Evolutionary conservation across 2,113 vertebrate genomes (phyloP), one percentile per base, ranked within the genome.

Genomic region (Bubalus kerabau): DNA sequence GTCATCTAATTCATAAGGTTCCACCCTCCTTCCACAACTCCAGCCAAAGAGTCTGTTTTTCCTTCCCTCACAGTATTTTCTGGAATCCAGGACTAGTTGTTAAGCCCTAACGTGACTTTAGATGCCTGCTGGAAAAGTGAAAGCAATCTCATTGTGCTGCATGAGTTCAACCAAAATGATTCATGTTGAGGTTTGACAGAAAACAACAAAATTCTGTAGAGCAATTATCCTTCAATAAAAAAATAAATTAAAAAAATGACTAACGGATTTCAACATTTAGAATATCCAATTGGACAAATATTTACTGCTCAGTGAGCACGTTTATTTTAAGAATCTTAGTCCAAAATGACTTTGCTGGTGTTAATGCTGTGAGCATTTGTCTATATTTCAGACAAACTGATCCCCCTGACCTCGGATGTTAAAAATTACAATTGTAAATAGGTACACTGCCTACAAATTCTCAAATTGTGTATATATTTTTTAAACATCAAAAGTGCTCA

Each of bases 261-360:
- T 93, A 98, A 97, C 97, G 92, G 95, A 76, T 97, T 95, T 97
- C 97, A 98, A 97, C 84, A 84, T 95, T 96, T 98, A 36, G 23
- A 92, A 98, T 96, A 0, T 26, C 96, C 90, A 96, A 80, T 6
- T 2, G 97, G 95, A 98, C 96, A 98, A 98, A 97, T 97, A 97
- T 97, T 98, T 98, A 98, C 95, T 98, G 94, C 90, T 98, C 96
- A 64, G 95, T 98, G 97, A 98, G 96, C 95, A 98, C 74, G 90
- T 98, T 97, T 17, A 96, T 97, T 97, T 97, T 98, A 98, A 98
- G 98, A 96, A 96, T 90, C 96, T 98, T 98, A 98, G 96, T 98
- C 98, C 23, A 84, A 98, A 98, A 98, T 98, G 94, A 97, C 96
- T 97, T 97, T 97, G 95, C 90, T 98, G 71, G 97, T 97, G 98